These are phyloP conservation scores for Tetraodon nigroviridis DNA, from an alignment of 2,113 vertebrate species.

Conservation along the genomic window DNA sequence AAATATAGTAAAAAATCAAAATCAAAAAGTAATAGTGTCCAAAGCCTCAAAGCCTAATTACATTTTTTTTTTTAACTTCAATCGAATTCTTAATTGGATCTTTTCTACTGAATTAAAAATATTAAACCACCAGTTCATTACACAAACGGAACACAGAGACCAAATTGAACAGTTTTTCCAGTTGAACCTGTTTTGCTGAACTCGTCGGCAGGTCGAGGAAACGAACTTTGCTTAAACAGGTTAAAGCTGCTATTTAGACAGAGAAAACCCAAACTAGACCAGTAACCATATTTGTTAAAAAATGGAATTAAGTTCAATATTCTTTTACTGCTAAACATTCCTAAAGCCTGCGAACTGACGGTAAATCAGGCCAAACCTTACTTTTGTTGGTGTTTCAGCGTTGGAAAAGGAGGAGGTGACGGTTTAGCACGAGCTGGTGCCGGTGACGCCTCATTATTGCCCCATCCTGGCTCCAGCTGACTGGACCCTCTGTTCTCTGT, in stretches of 20 bases:
- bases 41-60: too few species aligned
- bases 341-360: neutral
- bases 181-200: neutral
- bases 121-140: too few species aligned
- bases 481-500: conserved; percentile 69
- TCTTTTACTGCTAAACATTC: neutral
- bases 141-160: neutral
- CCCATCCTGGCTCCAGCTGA: conserved; percentile 66
- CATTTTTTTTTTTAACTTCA: neutral
- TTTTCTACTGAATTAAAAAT: too few species aligned
- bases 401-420: conserved; percentile 27
- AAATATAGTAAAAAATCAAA: too few species aligned
- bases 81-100: neutral
- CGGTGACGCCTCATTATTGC: conserved; percentile 63
- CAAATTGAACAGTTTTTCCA: neutral
- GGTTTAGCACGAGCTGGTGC: conserved; percentile 53
- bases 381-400: conserved; percentile 4
- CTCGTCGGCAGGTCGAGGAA: neutral
- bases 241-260: neutral
- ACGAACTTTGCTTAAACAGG: neutral
- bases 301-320: neutral
- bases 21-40: too few species aligned
- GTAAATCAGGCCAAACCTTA: neutral
- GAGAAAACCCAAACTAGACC: neutral
- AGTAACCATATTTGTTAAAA: neutral